Evolutionary conservation across 2,113 vertebrate genomes (phyloP).

Genomic region (Erythrocebus patas): DNA sequence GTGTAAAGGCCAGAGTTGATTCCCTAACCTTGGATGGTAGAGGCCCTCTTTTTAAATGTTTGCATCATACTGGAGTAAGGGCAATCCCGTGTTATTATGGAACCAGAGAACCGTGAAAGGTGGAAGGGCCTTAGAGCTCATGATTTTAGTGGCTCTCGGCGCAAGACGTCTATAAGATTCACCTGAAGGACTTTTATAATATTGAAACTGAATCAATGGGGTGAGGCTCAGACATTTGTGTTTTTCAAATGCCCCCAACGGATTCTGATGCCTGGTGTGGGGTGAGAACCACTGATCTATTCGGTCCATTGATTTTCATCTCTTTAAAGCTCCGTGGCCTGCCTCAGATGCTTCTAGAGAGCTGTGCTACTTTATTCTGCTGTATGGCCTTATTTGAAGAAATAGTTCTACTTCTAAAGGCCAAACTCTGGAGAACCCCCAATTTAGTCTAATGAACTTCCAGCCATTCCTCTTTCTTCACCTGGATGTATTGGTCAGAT

Average conservation of each 20-base stretch:
- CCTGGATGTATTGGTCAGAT: neutral
- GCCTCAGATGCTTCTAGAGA: neutral
- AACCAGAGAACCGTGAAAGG: neutral
- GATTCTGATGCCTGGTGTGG: neutral
- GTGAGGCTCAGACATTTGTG: neutral
- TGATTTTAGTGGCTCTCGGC: neutral
- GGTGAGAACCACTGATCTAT: neutral
- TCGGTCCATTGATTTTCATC: neutral
- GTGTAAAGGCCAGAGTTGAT: neutral
- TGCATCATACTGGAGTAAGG: neutral
- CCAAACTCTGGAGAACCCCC: neutral
- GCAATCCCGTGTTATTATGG: neutral
- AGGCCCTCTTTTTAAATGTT: conserved; percentile 12
- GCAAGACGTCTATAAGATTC: neutral
- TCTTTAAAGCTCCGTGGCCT: neutral
- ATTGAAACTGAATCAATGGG: neutral
- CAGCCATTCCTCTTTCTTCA: neutral
- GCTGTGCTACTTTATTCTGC: neutral
- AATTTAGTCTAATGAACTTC: neutral
- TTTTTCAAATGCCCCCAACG: neutral
- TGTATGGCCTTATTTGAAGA: neutral
- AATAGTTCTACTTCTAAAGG: neutral
- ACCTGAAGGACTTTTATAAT: neutral
- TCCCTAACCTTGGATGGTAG: neutral
- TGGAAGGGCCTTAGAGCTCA: neutral